phyloP scores from a whole-genome alignment of 2,113 vertebrate species.

The Paracanthobrama guichenoti region DNA sequence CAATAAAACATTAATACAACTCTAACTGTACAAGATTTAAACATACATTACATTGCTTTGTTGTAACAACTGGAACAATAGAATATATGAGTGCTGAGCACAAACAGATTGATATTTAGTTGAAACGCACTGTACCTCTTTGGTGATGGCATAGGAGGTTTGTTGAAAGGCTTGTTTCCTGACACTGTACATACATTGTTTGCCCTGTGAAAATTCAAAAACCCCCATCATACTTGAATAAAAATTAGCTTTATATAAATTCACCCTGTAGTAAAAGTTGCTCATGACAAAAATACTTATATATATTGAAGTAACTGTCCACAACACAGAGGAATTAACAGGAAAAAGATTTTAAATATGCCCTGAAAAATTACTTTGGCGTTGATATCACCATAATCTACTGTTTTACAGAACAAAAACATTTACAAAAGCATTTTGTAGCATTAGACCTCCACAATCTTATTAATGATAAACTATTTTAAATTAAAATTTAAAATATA shows the following conservation, averaged over 20 bases:
- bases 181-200: constrained; percentile 41
- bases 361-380: too few species aligned
- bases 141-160: constrained; percentile 63
- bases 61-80: neutral
- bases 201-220: constrained; percentile 44
- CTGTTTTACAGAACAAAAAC: neutral
- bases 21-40: neutral
- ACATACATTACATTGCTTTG: neutral
- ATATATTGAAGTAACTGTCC: neutral
- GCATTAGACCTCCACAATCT: too few species aligned
- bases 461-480: too few species aligned
- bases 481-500: too few species aligned
- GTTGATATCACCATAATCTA: neutral
- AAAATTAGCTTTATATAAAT: neutral
- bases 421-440: too few species aligned
- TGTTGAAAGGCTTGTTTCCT: constrained; percentile 44
- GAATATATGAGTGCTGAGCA: neutral
- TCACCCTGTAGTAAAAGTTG: neutral
- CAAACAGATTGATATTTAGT: neutral
- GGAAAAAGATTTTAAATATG: too few species aligned
- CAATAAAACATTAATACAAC: neutral
- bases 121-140: constrained; percentile 55
- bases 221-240: neutral
- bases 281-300: neutral
- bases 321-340: neutral